Evolutionary conservation across 2,888 invertebrate genomes (phyloP), one percentile per base, ranked within the genome.

Genomic region (Harpagoxenus sublaevis): DNA sequence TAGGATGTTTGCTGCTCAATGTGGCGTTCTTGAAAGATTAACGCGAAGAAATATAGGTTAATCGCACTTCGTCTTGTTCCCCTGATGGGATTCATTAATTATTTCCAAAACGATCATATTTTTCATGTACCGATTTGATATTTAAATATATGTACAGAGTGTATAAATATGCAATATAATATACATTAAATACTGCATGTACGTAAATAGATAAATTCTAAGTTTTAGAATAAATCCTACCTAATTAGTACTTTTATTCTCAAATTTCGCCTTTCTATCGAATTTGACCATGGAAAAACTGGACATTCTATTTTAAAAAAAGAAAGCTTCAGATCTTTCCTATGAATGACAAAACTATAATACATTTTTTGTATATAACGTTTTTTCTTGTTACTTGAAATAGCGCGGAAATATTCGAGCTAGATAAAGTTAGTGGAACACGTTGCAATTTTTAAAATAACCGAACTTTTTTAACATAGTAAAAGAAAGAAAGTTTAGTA

Each of bases 1-100:
- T 48, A 48, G 18, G 31, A 71, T 71, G 23, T 79, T 60, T 71
- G 35, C 23, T 79, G 70, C 71, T 79, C 57, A 60, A 71, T 71
- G 23, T 70, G 10, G n/a, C 9, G 9, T 57, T 70, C n/a, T 68
- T 78, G 57, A 78, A 78, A 70, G 10, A 68, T 78, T 57, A 68
- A 68, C 8, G 2, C 45, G n/a, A n/a, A 45, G 4, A 78, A 78
- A 66, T 55, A 28, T 78, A n/a, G n/a, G 42, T 68, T 57, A 78
- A 78, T 78, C 31, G 12, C 45, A 39, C 1, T 28, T 15, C 2
- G 18, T 55, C n/a, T 42, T 42, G 6, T 57, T 66, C 6, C 10
- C 6, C 39, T 42, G 18, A n/a, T 48, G 9, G 31, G 15, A 45
- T 48, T n/a, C 31, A 12, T 62, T 74, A 10, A 35, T 10, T 48